Percentiles rank a stretch among this genome's conserved stretches.
These are phyloP conservation scores for Panurus biarmicus DNA, from an alignment of 2,113 vertebrate genomes.

Conservation along the genomic window DNA sequence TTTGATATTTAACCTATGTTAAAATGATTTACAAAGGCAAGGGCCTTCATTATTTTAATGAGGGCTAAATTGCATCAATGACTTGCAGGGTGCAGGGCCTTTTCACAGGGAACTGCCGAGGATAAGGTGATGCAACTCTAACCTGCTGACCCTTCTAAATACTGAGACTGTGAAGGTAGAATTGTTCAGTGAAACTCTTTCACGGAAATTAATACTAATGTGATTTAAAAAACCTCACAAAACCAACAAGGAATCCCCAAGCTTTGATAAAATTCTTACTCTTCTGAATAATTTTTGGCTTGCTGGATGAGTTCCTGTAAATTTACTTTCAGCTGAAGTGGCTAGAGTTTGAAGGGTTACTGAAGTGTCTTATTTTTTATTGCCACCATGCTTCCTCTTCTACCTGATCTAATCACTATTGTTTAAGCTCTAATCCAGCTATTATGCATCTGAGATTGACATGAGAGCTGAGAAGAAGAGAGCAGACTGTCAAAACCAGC, in stretches of 20 bases:
- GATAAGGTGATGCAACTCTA: not conserved
- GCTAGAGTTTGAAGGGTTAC: slow-evolving; percentile 16
- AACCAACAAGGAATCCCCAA: not conserved
- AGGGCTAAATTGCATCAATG: not conserved
- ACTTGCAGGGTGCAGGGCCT: not conserved
- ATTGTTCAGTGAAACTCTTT: not conserved
- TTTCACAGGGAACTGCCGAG: not conserved
- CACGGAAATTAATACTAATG: not conserved
- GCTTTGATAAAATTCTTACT: not conserved
- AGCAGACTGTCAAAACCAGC: slow-evolving; percentile 49
- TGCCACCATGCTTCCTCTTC: slow-evolving; percentile 29
- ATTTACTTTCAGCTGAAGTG: not conserved
- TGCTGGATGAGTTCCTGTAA: not conserved
- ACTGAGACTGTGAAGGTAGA: not conserved
- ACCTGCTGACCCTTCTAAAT: not conserved
- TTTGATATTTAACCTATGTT: not conserved
- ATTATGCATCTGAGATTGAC: slow-evolving; percentile 45
- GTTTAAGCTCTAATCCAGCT: slow-evolving; percentile 57
- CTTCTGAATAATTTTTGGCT: not conserved
- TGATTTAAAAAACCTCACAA: not conserved
- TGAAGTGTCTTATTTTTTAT: slow-evolving; percentile 60
- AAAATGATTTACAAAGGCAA: not conserved
- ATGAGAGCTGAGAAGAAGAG: slow-evolving; percentile 39
- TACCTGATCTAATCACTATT: slow-evolving; percentile 51
- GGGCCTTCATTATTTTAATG: not conserved